Percentiles rank a stretch among this genome's conserved stretches.
phyloP scores from a whole-genome alignment of 2,797 vertebrate species.

The Holocentrus rufus region DNA sequence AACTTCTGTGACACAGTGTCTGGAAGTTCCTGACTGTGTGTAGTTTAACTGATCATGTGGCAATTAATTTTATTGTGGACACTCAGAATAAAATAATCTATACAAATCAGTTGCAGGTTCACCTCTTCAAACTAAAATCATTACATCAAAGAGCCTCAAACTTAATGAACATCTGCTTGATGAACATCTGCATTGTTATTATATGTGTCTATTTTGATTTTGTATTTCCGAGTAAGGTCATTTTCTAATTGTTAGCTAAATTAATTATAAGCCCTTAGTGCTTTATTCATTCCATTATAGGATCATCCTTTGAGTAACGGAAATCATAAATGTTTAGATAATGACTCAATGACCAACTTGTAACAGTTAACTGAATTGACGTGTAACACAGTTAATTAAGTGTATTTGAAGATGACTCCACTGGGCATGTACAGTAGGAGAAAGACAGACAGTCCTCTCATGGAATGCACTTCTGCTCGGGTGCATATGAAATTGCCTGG shows the following conservation, averaged over 20 bases:
- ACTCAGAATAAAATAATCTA: not conserved
- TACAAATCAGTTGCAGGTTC: not conserved
- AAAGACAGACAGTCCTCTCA: conserved; percentile 14
- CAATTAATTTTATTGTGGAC: not conserved
- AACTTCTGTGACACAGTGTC: not conserved
- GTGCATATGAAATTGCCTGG: conserved; percentile 49
- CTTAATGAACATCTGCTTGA: not conserved
- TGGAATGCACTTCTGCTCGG: conserved; percentile 34
- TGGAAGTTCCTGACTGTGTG: no score
- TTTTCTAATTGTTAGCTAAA: not conserved
- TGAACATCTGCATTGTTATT: not conserved
- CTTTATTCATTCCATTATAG: not conserved
- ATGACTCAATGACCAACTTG: not conserved
- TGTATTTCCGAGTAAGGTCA: not conserved
- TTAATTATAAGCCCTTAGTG: no score
- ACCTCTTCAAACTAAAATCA: not conserved
- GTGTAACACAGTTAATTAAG: not conserved
- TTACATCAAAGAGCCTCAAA: not conserved
- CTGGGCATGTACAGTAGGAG: not conserved
- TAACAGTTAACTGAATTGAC: conserved; percentile 7
- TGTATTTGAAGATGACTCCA: conserved; percentile 21
- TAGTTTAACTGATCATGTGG: not conserved
- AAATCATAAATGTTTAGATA: not conserved
- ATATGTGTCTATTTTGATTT: not conserved
- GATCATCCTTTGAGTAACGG: not conserved